Percentiles rank a stretch among this genome's conserved stretches.
These are phyloP conservation scores for Tetragnatha versicolor DNA, from an alignment of 1,140 invertebrate species.

Conservation along the genomic window DNA sequence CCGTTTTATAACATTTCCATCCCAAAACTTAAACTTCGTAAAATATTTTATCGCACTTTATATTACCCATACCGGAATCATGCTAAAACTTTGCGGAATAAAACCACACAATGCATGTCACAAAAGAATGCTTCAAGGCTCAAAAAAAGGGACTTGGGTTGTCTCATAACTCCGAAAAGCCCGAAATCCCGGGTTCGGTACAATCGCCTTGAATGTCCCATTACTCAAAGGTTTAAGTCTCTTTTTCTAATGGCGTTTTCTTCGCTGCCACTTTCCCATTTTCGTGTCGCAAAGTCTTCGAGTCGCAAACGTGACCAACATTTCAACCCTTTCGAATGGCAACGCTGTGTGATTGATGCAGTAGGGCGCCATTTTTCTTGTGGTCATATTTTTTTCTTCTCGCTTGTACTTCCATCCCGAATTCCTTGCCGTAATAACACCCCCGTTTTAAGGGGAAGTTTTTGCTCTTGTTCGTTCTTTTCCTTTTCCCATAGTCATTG, in stretches of 20 bases:
- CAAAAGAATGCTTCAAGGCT: no score
- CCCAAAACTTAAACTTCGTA: no score
- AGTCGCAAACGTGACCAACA: slow-evolving; percentile 21
- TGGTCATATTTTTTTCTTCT: neutral
- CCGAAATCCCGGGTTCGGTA: neutral
- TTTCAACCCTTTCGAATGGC: slow-evolving; percentile 28
- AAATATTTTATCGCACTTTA: no score
- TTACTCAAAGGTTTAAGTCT: slow-evolving; percentile 8
- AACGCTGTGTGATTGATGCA: slow-evolving; percentile 17
- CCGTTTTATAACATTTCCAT: no score
- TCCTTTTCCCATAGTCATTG: neutral
- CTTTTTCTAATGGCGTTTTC: slow-evolving; percentile 8
- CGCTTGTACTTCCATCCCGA: neutral
- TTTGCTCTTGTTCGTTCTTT: neutral
- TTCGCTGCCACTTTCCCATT: neutral
- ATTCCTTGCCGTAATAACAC: slow-evolving; percentile 12
- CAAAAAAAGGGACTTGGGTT: no score
- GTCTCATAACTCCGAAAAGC: neutral
- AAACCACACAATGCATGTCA: no score
- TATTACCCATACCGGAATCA: no score
- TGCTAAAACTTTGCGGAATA: no score
- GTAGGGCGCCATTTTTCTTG: slow-evolving; percentile 13
- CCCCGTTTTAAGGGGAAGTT: neutral
- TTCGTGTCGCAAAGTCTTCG: slow-evolving; percentile 11
- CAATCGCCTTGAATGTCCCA: slow-evolving; percentile 8